phyloP scores from a whole-genome alignment of 2,888 invertebrate species.

The Drosophila maculinotata region DNA sequence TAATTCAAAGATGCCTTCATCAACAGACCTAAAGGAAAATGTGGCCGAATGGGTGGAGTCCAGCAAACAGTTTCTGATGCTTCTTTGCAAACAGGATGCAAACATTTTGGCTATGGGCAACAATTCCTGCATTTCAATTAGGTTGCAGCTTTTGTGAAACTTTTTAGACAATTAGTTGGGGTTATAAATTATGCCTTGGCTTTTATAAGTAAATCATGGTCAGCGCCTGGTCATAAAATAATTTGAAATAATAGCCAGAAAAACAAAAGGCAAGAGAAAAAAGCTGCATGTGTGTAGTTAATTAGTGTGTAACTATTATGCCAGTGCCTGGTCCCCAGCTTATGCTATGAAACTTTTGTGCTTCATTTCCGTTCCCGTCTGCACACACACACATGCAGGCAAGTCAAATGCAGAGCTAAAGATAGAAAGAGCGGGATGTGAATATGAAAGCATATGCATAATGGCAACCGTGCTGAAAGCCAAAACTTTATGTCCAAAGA shows the following conservation, averaged over 20 bases:
- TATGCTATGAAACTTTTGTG: slow-evolving; percentile 73
- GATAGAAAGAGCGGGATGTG: slow-evolving; percentile 8
- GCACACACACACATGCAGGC: slow-evolving; percentile 46
- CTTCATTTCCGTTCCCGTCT: slow-evolving; percentile 77
- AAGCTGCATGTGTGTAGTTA: slow-evolving; percentile 55
- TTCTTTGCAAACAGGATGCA: slow-evolving; percentile 4
- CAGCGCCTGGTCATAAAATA: slow-evolving; percentile 67
- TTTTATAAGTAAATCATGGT: slow-evolving; percentile 74
- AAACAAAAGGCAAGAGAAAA: slow-evolving; percentile 8
- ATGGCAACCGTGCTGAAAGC: slow-evolving; percentile 75
- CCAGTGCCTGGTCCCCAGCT: slow-evolving; percentile 45
- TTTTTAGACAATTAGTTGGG: slow-evolving; percentile 49
- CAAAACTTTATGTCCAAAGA: slow-evolving; percentile 67
- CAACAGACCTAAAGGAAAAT: slow-evolving; percentile 39
- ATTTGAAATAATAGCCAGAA: slow-evolving; percentile 62
- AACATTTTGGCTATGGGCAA: slow-evolving; percentile 15
- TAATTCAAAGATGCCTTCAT: slow-evolving; percentile 63
- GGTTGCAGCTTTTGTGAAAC: slow-evolving; percentile 22
- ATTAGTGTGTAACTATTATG: slow-evolving; percentile 71
- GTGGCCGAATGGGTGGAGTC: slow-evolving; percentile 1
- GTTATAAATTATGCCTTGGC: slow-evolving; percentile 60
- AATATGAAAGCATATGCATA: slow-evolving; percentile 69
- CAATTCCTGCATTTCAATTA: slow-evolving; percentile 57
- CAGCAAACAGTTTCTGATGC: slow-evolving; percentile 4
- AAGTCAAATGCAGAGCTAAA: slow-evolving; percentile 41